A percentile compares a stretch with the other conserved stretches of the same genome.
These are phyloP conservation scores for Heliconius cydno DNA, from an alignment of 2,888 invertebrate genomes.

Conservation along the genomic window DNA sequence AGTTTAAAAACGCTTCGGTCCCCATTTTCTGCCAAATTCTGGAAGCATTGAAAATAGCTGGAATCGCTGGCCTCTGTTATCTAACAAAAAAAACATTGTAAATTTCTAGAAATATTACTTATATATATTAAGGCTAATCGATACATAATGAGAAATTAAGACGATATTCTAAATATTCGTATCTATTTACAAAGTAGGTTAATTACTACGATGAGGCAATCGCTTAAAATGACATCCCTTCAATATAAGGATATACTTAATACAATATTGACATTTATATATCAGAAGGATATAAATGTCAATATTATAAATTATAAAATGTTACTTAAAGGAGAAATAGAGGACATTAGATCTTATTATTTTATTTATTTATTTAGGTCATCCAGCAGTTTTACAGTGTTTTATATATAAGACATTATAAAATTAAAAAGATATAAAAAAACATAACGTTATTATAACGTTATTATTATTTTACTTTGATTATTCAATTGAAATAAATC, in stretches of 20 bases:
- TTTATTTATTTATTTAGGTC: too few relatives aligned
- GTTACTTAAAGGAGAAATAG: slow-evolving; percentile 44
- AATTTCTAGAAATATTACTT: not conserved
- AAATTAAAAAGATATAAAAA: too few relatives aligned
- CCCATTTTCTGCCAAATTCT: too few relatives aligned
- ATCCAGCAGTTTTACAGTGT: too few relatives aligned
- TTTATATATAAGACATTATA: too few relatives aligned
- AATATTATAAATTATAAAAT: slow-evolving; percentile 31
- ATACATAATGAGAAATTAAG: slow-evolving; percentile 39
- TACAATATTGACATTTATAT: slow-evolving; percentile 1
- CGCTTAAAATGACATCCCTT: slow-evolving; percentile 10
- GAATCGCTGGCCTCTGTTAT: too few relatives aligned
- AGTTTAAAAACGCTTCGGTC: too few relatives aligned
- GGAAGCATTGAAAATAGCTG: too few relatives aligned
- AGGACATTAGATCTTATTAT: slow-evolving; percentile 36
- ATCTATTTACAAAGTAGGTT: slow-evolving; percentile 56
- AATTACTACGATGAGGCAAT: slow-evolving; percentile 55
- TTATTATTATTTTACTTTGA: too few relatives aligned
- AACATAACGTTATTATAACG: too few relatives aligned
- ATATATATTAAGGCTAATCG: slow-evolving; percentile 63
- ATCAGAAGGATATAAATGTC: not conserved
- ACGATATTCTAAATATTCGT: not conserved
- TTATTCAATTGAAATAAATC: too few relatives aligned
- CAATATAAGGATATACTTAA: not conserved
- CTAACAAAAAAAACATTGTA: not conserved